Base-by-base conservation (phyloP, 2,113 vertebrate species). In the Nothocercus julius region DNA sequence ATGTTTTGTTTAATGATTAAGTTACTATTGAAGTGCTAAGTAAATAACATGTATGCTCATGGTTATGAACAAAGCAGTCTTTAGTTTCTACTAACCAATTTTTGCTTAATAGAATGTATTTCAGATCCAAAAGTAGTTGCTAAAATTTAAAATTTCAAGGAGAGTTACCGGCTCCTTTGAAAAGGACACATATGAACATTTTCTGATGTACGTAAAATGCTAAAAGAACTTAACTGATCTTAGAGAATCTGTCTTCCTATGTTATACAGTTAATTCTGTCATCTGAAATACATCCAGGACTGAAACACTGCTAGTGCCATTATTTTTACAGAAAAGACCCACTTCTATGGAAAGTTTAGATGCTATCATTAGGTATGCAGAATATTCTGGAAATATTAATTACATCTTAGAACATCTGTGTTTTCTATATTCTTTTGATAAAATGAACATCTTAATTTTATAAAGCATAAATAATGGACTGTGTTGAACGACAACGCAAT, bases 1-100 rank as follows among this genome's bases (percentile, higher is more conserved):
- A 36, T 82, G 70, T 64, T 87, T 87, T 81, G 36, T 89, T 96
- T 95, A 87, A 93, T 69, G 72, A 24, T 27, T 59, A 93, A 83
- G 72, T 85, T 82, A 88, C 20, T 64, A 67, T 78, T 95, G 56
- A 82, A 79, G 74, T 93, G 61, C 85, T 93, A 74, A 82, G 72
- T 10, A 63, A 96, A 92, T 38, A 59, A 64, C 30, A 63, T 32
- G 68, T 12, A 72, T 11, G 59, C 82, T 40, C 32, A 74, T 90
- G 25, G 54, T 90, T 85, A 82, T 87, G 25, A 63, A 40, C 25
- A 73, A 64, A 83, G 56, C 13, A 76, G 30, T 74, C 82, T 67
- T 66, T 75, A 77, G 2, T 90, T 78, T 74, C 82, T 90, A 21
- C 27, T 54, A 95, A 25, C 36, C n/a, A 40, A 8, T 87, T 68